phyloP scores from a whole-genome alignment of 2,888 invertebrate genomes.

The Anticlea derivata region DNA sequence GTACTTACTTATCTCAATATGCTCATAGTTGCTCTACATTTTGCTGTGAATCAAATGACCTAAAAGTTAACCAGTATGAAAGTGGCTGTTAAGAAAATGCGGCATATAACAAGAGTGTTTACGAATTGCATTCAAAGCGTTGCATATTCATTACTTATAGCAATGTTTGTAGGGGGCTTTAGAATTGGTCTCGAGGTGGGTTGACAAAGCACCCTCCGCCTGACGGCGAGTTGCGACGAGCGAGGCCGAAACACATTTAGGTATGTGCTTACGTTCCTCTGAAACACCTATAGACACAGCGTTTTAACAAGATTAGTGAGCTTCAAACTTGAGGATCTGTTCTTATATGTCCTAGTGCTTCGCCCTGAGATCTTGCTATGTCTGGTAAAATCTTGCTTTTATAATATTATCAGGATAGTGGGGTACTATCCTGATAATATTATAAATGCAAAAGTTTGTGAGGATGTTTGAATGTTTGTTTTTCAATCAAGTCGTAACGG shows the following conservation, averaged over 20 bases:
- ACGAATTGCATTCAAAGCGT: slow-evolving; percentile 20
- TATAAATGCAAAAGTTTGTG: too few relatives aligned
- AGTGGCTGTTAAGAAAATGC: slow-evolving; percentile 16
- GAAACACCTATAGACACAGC: neutral
- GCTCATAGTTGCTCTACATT: too few relatives aligned
- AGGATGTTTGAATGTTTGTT: too few relatives aligned
- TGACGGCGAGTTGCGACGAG: slow-evolving; percentile 47
- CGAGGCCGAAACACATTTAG: slow-evolving; percentile 20
- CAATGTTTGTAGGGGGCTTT: slow-evolving; percentile 16
- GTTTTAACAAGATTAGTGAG: neutral
- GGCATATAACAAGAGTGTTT: neutral
- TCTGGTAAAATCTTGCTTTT: too few relatives aligned
- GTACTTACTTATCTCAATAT: too few relatives aligned
- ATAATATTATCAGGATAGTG: too few relatives aligned
- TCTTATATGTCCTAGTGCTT: too few relatives aligned
- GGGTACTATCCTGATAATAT: too few relatives aligned
- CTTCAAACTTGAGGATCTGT: neutral
- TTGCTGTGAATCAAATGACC: neutral
- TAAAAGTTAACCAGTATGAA: slow-evolving; percentile 1
- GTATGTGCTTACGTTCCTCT: slow-evolving; percentile 7
- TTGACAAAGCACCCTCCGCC: slow-evolving; percentile 71
- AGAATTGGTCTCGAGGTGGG: slow-evolving; percentile 32
- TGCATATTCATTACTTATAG: slow-evolving; percentile 23
- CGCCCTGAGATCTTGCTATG: too few relatives aligned
- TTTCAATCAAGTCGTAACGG: too few relatives aligned